These are phyloP conservation scores for Magallana gigas DNA, from an alignment of 1,140 invertebrate species.

Conservation along the genomic window DNA sequence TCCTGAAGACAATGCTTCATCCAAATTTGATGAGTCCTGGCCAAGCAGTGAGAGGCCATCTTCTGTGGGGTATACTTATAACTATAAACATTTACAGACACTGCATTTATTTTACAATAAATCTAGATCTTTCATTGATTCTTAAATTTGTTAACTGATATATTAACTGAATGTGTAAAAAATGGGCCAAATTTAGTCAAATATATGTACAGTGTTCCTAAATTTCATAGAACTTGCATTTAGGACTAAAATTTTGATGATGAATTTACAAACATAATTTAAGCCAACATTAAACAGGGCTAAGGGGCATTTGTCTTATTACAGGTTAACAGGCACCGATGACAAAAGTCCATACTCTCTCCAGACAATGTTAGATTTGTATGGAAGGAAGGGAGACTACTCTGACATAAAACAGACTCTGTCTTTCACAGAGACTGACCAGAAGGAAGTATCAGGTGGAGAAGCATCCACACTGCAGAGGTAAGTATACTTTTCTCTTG, in stretches of 20 bases:
- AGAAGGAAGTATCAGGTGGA: not conserved
- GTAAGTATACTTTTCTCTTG: not conserved
- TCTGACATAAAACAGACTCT: conserved; percentile 47
- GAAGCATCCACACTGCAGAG: conserved; percentile 21
- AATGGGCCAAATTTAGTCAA: too few species aligned
- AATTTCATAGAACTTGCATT: too few species aligned
- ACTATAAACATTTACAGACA: not conserved
- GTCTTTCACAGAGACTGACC: conserved; percentile 45
- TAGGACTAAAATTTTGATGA: too few species aligned
- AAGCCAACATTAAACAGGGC: too few species aligned
- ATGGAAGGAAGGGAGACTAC: conserved; percentile 18
- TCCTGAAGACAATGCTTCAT: conserved; percentile 42
- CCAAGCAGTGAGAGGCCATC: conserved; percentile 65
- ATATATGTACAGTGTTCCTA: too few species aligned
- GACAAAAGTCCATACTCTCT: conserved; percentile 7
- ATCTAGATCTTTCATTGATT: too few species aligned
- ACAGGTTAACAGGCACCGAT: conserved; percentile 21
- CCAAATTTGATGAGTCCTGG: conserved; percentile 73
- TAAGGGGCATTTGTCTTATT: not conserved
- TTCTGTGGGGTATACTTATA: conserved; percentile 2
- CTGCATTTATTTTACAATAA: too few species aligned
- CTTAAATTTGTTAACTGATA: too few species aligned
- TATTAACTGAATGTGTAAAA: too few species aligned
- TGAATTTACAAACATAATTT: too few species aligned
- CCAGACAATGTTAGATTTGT: conserved; percentile 10